Evolutionary conservation across 2,888 invertebrate genomes (phyloP), one percentile per base, ranked within the genome.

Genomic region (Frankliniella intonsa): DNA sequence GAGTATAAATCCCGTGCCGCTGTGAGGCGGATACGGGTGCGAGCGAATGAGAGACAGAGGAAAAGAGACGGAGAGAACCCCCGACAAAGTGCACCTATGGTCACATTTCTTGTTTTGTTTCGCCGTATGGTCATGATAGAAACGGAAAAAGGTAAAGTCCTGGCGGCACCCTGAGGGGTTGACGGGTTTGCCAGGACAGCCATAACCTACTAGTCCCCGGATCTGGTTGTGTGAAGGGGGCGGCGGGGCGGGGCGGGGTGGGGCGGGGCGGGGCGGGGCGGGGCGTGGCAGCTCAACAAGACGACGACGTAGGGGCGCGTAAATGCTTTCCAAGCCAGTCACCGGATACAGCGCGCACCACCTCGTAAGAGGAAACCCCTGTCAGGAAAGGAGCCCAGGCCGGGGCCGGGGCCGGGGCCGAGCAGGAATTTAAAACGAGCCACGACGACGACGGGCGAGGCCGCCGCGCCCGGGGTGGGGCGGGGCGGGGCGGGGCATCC

Each of bases 331-430:
- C 38, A 38, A 38, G 38, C 38, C 38, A 19, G 69, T 22, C 69
- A 69, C 69, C 69, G 69, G 69, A n/a, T 69, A 69, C 69, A 69
- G 65, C 65, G 65, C 69, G 22, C 22, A 69, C n/a, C 69, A 69
- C 69, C 69, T 69, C 69, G 69, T 69, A 69, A 69, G 69, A 69
- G 69, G 69, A 69, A 69, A 69, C 69, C 69, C 69, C 69, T 69
- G 69, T 69, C 69, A 69, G 69, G 22, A 38, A 38, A 22, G 38
- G 38, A 38, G 38, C 38, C 38, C 38, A 38, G 38, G 38, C 38
- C 38, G 38, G 38, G 38, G n/a, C n/a, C 38, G 3, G 38, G 38
- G 38, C 38, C 38, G 69, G 69, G 22, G 69, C 69, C 22, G 22
- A 22, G 11, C 69, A 69, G 69, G 69, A 69, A 69, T 69, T 69